These are phyloP conservation scores for Barnardius zonarius DNA, from an alignment of 2,113 vertebrate genomes.

Conservation along the genomic window DNA sequence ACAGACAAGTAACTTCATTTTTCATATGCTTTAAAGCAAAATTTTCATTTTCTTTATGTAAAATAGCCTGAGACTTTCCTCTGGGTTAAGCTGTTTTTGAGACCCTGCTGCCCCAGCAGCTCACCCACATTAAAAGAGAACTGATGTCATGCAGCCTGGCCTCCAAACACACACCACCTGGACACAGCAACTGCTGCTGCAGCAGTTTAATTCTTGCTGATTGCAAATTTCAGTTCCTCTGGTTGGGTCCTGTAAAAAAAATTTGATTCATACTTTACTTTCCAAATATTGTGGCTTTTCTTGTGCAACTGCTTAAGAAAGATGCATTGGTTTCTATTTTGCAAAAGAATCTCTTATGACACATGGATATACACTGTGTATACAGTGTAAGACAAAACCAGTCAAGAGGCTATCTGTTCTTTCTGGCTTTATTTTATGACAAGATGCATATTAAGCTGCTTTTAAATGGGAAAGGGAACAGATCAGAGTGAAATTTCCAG, in stretches of 20 bases:
- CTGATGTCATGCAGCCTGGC: background rate
- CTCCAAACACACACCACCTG: conserved; percentile 26
- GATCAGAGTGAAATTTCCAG: background rate
- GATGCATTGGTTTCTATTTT: background rate
- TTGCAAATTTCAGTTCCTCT: conserved; percentile 70
- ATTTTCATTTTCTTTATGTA: background rate
- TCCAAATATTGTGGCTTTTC: conserved; percentile 50
- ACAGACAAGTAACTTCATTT: background rate
- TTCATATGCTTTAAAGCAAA: background rate
- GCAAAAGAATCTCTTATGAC: conserved; percentile 8
- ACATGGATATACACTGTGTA: background rate
- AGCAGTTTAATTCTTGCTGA: conserved; percentile 41
- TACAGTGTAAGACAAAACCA: background rate
- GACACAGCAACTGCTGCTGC: conserved; percentile 29
- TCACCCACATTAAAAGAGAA: conserved; percentile 31
- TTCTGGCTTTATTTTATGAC: background rate
- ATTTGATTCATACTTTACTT: conserved; percentile 64
- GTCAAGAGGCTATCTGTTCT: background rate
- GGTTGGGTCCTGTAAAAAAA: background rate
- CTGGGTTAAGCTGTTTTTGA: background rate
- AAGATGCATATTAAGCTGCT: background rate
- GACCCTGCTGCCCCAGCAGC: background rate
- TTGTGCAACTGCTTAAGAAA: conserved; percentile 54
- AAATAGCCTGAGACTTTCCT: background rate
- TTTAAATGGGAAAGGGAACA: background rate